Evolutionary conservation across 2,113 vertebrate genomes (phyloP).

Genomic region (Haemorhous mexicanus): DNA sequence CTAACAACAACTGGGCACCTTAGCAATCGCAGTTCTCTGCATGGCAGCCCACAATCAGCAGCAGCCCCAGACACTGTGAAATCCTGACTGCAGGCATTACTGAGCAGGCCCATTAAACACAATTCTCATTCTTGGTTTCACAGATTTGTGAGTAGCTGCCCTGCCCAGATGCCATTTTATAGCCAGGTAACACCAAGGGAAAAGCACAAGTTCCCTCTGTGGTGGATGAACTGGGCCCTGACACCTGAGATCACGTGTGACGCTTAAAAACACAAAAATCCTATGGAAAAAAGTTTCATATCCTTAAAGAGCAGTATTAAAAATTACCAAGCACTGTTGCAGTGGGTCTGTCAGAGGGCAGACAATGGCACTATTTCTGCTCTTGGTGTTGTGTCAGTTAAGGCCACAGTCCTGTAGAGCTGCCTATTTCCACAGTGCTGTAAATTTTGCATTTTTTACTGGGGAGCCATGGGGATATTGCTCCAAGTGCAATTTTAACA

Average conservation of each 20-base stretch:
- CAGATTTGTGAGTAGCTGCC: slow-evolving; percentile 5
- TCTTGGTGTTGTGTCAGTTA: not conserved
- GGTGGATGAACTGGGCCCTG: not conserved
- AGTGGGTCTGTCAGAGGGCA: not conserved
- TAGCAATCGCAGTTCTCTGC: slow-evolving; percentile 13
- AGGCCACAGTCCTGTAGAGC: not conserved
- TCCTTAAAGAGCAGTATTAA: not conserved
- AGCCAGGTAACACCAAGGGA: not conserved
- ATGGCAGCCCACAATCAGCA: slow-evolving; percentile 6
- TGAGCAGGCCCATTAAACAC: slow-evolving; percentile 45
- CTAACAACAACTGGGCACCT: not conserved
- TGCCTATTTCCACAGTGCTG: not conserved
- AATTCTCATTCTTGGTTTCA: slow-evolving; percentile 34
- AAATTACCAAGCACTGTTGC: not conserved
- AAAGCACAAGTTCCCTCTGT: not conserved
- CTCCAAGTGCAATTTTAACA: not conserved
- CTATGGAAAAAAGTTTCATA: not conserved
- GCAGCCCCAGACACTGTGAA: not conserved
- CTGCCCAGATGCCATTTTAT: not conserved
- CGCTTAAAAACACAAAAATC: not conserved
- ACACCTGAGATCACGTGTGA: not conserved
- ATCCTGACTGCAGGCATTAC: not conserved
- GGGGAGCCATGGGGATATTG: not conserved
- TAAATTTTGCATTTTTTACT: not conserved
- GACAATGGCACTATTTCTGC: not conserved